Conservation (phyloP, 1,140 invertebrate species). For the Chelonus insularis region DNA sequence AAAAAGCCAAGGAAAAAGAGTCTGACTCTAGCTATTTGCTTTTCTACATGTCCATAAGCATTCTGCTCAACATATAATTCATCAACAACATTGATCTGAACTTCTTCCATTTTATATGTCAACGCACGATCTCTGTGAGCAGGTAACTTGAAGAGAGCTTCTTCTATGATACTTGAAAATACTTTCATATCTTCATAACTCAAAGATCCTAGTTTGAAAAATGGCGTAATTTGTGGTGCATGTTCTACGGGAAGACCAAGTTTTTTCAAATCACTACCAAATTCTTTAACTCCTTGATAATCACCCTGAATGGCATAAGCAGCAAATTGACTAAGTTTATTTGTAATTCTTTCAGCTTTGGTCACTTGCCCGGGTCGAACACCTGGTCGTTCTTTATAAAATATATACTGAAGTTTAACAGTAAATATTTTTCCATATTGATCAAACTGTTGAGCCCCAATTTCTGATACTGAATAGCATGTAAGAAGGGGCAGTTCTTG, state of each 20-base stretch:
- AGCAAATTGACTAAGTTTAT: slow-evolving; percentile 90
- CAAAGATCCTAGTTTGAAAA: slow-evolving; percentile 93
- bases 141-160: slow-evolving; percentile 81
- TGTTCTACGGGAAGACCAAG: slow-evolving; percentile 96
- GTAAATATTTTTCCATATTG: slow-evolving; percentile 99
- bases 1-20: slow-evolving; percentile 95
- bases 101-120: slow-evolving; percentile 97
- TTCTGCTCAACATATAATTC: slow-evolving; percentile 95
- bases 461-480: slow-evolving; percentile 90
- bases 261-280: slow-evolving; percentile 89
- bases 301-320: slow-evolving; percentile 92
- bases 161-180: slow-evolving; percentile 88
- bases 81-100: slow-evolving; percentile 95
- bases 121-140: slow-evolving; percentile 87
- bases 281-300: slow-evolving; percentile 89
- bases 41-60: slow-evolving; percentile 79
- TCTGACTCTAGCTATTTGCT: slow-evolving; percentile 92
- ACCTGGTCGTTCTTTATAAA: slow-evolving; percentile 97
- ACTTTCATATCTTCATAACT: slow-evolving; percentile 87
- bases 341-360: slow-evolving; percentile 88
- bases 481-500: slow-evolving; percentile 91
- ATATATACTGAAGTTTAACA: slow-evolving; percentile 96
- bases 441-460: slow-evolving; percentile 96
- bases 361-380: slow-evolving; percentile 95
- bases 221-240: slow-evolving; percentile 92